Conservation (phyloP, 2,113 vertebrate genomes). For the Furnarius figulus region DNA sequence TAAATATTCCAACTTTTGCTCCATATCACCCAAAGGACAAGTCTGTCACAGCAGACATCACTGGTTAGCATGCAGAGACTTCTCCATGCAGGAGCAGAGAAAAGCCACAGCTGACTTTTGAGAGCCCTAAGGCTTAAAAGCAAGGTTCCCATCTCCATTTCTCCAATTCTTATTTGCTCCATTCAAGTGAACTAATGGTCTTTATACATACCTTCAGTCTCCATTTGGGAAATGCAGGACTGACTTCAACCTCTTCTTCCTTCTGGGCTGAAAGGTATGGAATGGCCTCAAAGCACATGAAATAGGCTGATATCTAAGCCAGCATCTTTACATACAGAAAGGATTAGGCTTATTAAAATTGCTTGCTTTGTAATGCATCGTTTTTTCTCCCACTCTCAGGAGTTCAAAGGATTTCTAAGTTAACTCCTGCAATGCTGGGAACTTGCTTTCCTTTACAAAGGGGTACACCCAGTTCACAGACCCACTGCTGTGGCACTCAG, state of each 20-base stretch:
- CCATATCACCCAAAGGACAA: background rate
- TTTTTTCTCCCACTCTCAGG: background rate
- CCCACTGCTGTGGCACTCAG: background rate
- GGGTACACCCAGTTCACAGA: background rate
- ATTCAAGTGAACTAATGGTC: background rate
- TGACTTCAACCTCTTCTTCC: background rate
- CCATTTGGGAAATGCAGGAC: background rate
- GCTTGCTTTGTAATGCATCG: background rate
- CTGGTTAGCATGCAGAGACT: background rate
- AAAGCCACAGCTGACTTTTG: background rate
- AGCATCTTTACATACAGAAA: background rate
- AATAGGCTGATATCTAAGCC: background rate
- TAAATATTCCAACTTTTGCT: background rate
- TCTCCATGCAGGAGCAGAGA: background rate
- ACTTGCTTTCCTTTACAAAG: background rate
- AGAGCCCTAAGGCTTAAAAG: background rate
- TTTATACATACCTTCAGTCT: background rate
- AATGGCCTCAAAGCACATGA: background rate
- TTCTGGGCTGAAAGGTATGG: background rate
- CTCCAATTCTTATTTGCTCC: background rate
- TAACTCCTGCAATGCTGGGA: background rate
- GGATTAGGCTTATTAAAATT: conserved; percentile 16
- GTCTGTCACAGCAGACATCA: background rate
- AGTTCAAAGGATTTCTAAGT: background rate
- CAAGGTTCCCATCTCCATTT: background rate